Evolutionary conservation across 2,113 vertebrate genomes (phyloP).

Genomic region (Halichoeres trimaculatus): DNA sequence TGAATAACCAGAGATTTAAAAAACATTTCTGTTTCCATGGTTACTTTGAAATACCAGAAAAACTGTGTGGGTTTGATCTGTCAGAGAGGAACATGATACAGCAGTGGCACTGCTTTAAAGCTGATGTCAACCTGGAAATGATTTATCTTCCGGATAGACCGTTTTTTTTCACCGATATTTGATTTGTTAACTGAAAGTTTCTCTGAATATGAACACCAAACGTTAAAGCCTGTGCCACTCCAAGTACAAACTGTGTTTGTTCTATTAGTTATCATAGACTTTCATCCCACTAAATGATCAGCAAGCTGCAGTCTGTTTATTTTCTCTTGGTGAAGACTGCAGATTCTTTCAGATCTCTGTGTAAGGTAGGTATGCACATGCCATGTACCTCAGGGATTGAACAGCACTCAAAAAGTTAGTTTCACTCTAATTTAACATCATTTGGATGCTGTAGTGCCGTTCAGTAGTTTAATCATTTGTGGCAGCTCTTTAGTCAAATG

Average conservation of each 20-base stretch:
- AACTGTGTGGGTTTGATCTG: background rate
- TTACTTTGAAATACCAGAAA: slow-evolving; percentile 6
- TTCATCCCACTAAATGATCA: no score
- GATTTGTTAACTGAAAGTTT: background rate
- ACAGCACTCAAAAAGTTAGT: background rate
- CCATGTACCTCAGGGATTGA: background rate
- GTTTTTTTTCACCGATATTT: background rate
- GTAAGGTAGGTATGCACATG: background rate
- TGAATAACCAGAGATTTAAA: background rate
- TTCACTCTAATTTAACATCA: background rate
- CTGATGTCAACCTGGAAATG: background rate
- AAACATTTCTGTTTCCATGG: background rate
- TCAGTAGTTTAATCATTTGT: background rate
- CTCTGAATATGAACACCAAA: no score
- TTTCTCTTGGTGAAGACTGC: no score
- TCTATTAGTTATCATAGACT: no score
- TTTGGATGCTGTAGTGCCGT: background rate
- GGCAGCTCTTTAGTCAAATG: background rate
- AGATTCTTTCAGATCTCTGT: background rate
- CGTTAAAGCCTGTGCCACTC: no score
- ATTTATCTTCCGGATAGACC: background rate
- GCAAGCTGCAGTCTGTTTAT: no score
- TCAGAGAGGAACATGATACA: background rate
- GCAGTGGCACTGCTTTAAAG: background rate
- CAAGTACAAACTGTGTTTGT: no score